Base-by-base conservation (phyloP, 2,797 vertebrate genomes). In the Lycodopsis pacificus region DNA sequence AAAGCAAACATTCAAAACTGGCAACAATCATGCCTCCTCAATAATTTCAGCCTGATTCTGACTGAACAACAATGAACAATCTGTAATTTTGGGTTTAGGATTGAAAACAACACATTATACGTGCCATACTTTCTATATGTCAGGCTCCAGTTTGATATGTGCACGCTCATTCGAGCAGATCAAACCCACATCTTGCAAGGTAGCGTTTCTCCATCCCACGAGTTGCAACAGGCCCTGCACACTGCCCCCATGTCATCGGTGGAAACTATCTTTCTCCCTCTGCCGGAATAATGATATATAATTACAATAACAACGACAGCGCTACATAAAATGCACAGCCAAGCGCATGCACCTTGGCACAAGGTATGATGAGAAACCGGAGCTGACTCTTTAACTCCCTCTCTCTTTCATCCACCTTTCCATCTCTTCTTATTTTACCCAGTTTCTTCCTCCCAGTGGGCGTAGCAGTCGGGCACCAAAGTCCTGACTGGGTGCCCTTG, bases 291-390 rank as follows among this genome's bases (percentile, higher is more conserved):
- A 95, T 95, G 87, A 94, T 92, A 94, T 94, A 93, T 90, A 91
- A 95, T 95, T 95, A 93, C 90, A 93, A 95, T 74, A 93, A 94
- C 89, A 95, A 93, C 88, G 93, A 91, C 88, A 86, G 78, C 8
- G 59, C 79, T 80, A 77, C 81, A 82, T 27, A 85, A 86, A 86
- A 84, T 74, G 80, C 68, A 78, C 81, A 77, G 72, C 71, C 53
- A 76, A 59, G 77, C 42, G 34, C 11, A 17, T 77, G 74, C 65
- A 78, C 58, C 78, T 70, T 81, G 82, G 86, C 77, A 67, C 80
- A 82, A 0, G 2, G 67, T 48, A 0, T 1, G 27, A 67, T 61
- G 81, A 77, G 81, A 84, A 85, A 84, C 68, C 7, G 8, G 79
- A 89, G 80, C 51, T 1, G 73, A 85, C 46, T 61, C 63, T 62